phyloP scores from a whole-genome alignment of 2,888 invertebrate genomes.

The Tetragonula carbonaria region DNA sequence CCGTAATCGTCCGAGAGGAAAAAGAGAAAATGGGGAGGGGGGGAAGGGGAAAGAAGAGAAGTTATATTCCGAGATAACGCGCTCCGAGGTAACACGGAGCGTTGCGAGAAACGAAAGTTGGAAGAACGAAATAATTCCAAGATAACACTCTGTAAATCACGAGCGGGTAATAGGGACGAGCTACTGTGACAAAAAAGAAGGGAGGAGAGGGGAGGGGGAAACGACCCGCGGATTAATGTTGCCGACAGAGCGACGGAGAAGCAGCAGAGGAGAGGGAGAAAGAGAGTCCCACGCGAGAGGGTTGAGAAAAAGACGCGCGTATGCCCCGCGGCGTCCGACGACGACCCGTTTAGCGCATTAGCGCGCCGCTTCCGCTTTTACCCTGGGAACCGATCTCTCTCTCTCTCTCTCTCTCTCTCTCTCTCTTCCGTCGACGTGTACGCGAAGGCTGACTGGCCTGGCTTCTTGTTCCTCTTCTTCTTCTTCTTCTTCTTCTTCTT shows the following conservation, averaged over 20 bases:
- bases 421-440: no score
- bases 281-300: constrained; percentile 22
- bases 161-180: not conserved
- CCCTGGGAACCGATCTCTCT: constrained; percentile 69
- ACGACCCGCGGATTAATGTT: not conserved
- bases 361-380: constrained; percentile 67
- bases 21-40: not conserved
- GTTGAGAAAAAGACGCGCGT: constrained; percentile 45
- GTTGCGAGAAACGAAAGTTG: not conserved
- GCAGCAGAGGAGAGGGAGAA: constrained; percentile 12
- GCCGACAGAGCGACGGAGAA: no score
- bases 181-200: not conserved
- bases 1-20: not conserved
- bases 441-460: no score
- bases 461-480: constrained; percentile 48
- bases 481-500: constrained; percentile 27
- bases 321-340: constrained; percentile 54
- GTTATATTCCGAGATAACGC: not conserved
- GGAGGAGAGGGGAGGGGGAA: not conserved
- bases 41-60: no score
- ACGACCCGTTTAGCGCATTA: constrained; percentile 65
- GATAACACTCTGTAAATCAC: not conserved
- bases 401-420: not conserved
- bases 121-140: not conserved
- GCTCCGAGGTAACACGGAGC: not conserved